phyloP scores from a whole-genome alignment of 2,113 vertebrate species.

The Maccullochella peelii region DNA sequence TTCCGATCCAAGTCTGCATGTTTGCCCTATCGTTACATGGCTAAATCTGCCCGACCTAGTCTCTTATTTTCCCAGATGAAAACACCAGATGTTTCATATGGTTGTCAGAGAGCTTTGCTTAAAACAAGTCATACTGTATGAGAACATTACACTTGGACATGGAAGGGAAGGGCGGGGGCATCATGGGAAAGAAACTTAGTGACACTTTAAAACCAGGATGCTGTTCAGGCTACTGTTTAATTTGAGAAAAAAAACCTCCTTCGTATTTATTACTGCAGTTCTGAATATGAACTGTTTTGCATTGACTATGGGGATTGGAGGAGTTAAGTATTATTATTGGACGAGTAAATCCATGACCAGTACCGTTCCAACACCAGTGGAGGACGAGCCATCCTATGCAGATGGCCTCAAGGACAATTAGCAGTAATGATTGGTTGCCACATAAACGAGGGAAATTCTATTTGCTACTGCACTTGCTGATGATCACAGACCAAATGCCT shows the following conservation, averaged over 20 bases:
- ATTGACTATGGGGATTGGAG: slow-evolving; percentile 64
- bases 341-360: slow-evolving; percentile 78
- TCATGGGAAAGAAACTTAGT: slow-evolving; percentile 70
- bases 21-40: slow-evolving; percentile 76
- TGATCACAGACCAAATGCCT: slow-evolving; percentile 79
- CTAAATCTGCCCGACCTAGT: slow-evolving; percentile 74
- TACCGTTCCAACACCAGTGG: slow-evolving; percentile 67
- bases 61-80: slow-evolving; percentile 79
- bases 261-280: slow-evolving; percentile 57
- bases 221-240: slow-evolving; percentile 65
- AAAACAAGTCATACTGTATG: slow-evolving; percentile 68
- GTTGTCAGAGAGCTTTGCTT: slow-evolving; percentile 65
- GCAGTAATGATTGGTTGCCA: slow-evolving; percentile 82
- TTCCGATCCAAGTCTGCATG: slow-evolving; percentile 73
- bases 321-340: slow-evolving; percentile 76
- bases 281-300: slow-evolving; percentile 47
- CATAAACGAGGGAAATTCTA: slow-evolving; percentile 82
- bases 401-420: slow-evolving; percentile 85
- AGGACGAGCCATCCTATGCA: slow-evolving; percentile 80
- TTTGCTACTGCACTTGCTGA: slow-evolving; percentile 77
- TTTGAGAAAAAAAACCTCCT: slow-evolving; percentile 46
- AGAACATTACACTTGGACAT: slow-evolving; percentile 53
- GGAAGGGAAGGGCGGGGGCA: slow-evolving; percentile 45
- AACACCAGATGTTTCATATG: slow-evolving; percentile 69
- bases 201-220: slow-evolving; percentile 60